Conservation (phyloP, 2,113 vertebrate species). For the Octodon degus region DNA sequence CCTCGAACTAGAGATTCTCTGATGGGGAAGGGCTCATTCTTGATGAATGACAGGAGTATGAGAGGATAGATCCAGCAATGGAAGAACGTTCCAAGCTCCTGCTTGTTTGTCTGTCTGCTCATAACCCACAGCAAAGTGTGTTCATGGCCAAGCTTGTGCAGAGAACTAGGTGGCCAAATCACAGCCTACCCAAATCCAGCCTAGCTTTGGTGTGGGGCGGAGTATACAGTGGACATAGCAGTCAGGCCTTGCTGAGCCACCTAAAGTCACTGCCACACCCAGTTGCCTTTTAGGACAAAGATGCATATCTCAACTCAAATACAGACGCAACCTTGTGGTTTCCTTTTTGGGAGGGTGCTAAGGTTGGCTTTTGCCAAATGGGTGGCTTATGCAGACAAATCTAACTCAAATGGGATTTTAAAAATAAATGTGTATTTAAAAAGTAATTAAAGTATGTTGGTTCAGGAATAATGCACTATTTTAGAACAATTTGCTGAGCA, state of each 20-base stretch:
- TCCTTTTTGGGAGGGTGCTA: background rate
- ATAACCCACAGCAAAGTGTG: background rate
- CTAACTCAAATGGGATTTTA: slow-evolving; percentile 82
- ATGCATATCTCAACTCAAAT: background rate
- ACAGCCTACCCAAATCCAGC: too few relatives aligned
- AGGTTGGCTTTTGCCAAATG: slow-evolving; percentile 68
- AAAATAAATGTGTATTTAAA: slow-evolving; percentile 85
- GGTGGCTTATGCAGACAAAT: slow-evolving; percentile 79
- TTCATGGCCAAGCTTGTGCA: background rate
- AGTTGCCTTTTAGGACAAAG: background rate
- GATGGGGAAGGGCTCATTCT: background rate
- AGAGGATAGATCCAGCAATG: fast-evolving
- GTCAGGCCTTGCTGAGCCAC: too few relatives aligned
- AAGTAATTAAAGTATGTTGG: slow-evolving; percentile 87
- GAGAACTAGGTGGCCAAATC: background rate
- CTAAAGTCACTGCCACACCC: background rate
- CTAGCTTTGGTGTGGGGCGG: background rate
- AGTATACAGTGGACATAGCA: fast-evolving
- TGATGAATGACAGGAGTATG: background rate
- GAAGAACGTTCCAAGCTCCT: background rate
- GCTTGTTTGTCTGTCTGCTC: background rate
- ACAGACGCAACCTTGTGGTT: slow-evolving; percentile 51
- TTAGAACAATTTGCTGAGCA: slow-evolving; percentile 85
- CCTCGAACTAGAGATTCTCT: background rate
- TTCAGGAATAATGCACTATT: slow-evolving; percentile 89